Evolutionary conservation across 37 sponge, comb jelly and placozoan genomes (phyloP).

Genomic region (Oscarella lobularis): DNA sequence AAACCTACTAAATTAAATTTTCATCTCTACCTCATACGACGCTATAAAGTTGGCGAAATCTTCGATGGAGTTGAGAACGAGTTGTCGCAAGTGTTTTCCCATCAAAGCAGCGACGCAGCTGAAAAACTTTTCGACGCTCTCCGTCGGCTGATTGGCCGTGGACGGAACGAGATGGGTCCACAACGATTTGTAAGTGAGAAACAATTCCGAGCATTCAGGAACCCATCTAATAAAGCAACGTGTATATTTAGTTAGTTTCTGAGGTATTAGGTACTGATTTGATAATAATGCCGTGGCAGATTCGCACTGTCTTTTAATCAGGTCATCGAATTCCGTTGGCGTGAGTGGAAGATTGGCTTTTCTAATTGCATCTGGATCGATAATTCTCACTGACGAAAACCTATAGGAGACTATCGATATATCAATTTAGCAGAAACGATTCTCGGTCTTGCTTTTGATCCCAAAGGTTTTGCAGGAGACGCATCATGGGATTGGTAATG

Average conservation of each 20-base stretch:
- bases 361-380: background rate
- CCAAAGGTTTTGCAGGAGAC: constrained; percentile 63
- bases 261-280: too few species aligned
- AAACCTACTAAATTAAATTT: too few species aligned
- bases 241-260: too few species aligned
- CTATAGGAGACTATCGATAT: background rate
- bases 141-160: constrained; percentile 16
- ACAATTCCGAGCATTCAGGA: constrained; percentile 64
- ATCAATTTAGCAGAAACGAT: background rate
- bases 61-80: constrained; percentile 61
- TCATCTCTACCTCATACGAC: constrained; percentile 28
- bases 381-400: constrained; percentile 4
- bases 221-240: constrained; percentile 59
- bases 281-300: too few species aligned
- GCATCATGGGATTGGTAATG: constrained; percentile 47
- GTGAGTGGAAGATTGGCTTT: constrained; percentile 7
- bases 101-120: constrained; percentile 69
- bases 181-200: constrained; percentile 29
- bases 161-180: constrained; percentile 80
- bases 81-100: constrained; percentile 71
- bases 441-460: constrained; percentile 41
- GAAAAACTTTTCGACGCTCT: constrained; percentile 85
- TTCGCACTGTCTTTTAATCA: constrained; percentile 3
- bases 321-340: constrained; percentile 8
- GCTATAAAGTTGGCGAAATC: constrained; percentile 56